phyloP scores from a whole-genome alignment of 2,888 invertebrate species.

The Glaucopsyche alexis region DNA sequence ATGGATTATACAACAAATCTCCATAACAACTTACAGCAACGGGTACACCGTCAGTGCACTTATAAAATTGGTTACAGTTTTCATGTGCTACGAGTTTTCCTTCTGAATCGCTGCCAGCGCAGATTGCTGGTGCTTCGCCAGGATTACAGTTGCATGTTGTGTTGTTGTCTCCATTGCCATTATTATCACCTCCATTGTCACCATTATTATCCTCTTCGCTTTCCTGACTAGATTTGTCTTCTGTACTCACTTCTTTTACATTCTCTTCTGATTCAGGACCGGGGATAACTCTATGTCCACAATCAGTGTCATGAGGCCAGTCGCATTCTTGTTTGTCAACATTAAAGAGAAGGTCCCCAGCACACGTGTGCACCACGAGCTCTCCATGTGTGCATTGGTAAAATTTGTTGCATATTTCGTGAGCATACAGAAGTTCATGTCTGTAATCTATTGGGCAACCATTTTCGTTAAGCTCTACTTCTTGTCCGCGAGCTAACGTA shows the following conservation, averaged over 20 bases:
- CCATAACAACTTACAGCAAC: constrained; percentile 44
- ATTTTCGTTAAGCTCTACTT: constrained; percentile 42
- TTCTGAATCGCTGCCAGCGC: constrained; percentile 43
- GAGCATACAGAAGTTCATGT: constrained; percentile 45
- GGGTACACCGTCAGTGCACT: constrained; percentile 46
- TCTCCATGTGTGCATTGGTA: constrained; percentile 48
- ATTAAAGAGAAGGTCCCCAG: constrained; percentile 40
- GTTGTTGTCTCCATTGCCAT: constrained; percentile 26
- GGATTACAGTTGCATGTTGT: constrained; percentile 39
- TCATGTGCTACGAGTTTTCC: constrained; percentile 51
- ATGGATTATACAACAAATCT: constrained; percentile 47
- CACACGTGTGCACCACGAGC: constrained; percentile 43
- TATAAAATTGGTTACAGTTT: constrained; percentile 51
- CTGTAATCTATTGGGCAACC: constrained; percentile 43
- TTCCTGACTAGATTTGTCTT: constrained; percentile 32
- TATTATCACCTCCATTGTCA: constrained; percentile 30
- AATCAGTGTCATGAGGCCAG: constrained; percentile 44
- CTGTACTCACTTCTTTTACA: constrained; percentile 25
- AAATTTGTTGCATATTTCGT: constrained; percentile 47
- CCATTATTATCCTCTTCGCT: constrained; percentile 25
- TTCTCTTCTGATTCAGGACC: constrained; percentile 37
- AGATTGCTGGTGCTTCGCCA: constrained; percentile 42
- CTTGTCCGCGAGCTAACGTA: constrained; percentile 47
- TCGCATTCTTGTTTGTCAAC: constrained; percentile 42
- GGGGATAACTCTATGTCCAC: constrained; percentile 38